Base-by-base conservation (phyloP, 1,140 invertebrate genomes). In the Drosophila triauraria region DNA sequence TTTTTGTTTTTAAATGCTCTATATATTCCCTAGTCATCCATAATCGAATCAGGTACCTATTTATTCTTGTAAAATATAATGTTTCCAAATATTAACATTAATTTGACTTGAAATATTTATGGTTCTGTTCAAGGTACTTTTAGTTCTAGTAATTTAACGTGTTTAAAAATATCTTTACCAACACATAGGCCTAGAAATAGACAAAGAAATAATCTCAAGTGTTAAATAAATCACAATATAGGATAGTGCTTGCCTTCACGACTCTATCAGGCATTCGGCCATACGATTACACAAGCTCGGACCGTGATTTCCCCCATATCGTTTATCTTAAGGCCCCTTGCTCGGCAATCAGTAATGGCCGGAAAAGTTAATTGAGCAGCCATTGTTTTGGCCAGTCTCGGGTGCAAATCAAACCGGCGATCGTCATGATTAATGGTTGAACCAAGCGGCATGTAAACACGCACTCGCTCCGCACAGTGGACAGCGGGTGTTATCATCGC, bases 361-460 rank as follows among this genome's bases (percentile, higher is more conserved):
- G 12, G n/a, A 47, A 27, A 63, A 76, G 35, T 65, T 76, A 67
- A 76, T 75, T 76, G 44, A 76, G 42, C 44, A 38, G 25, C 44
- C 53, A 60, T 65, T 2, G 30, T 59, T 25, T 35, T 42, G 43
- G 20, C 42, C 56, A 20, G 42, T 62, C 42, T 8, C 57, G 63
- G 5, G 9, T 42, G 62, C 46, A 69, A 61, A 50, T 58, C 42
- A 42, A 78, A 27, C 43, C 44, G 13, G 7, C 30, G 61, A 64
- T 64, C 35, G 43, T 35, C 15, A 38, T 71, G 67, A 71, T 70
- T 63, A 38, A 77, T 48, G 13, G 4, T 38, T 15, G 20, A 54
- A 54, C 51, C 51, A 23, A 47, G 58, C 30, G 30, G 56, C 42
- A 77, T 68, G 64, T 70, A 83, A 83, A 80, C 70, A 83, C 70